These are phyloP conservation scores for Enteromius radiatus DNA, from an alignment of 2,797 vertebrate genomes.

Conservation along the genomic window DNA sequence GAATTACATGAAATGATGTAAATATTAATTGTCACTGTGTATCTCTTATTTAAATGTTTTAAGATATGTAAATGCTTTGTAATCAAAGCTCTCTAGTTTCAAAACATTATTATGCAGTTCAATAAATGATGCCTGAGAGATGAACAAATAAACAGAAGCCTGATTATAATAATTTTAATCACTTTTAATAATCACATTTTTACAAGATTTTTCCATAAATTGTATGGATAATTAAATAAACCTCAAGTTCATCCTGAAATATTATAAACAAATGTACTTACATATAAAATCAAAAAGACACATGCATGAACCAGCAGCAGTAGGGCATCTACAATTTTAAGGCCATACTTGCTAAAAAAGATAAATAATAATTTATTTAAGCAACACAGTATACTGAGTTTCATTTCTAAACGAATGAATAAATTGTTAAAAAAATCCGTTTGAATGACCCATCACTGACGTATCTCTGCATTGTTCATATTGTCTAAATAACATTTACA, in stretches of 20 bases:
- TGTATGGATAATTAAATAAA: background rate
- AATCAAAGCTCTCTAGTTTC: background rate
- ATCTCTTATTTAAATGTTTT: background rate
- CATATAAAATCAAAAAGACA: background rate
- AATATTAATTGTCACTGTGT: background rate
- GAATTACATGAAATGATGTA: background rate
- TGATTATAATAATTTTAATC: too few relatives aligned
- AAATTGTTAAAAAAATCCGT: too few relatives aligned
- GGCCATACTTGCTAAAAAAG: background rate
- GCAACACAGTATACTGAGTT: background rate
- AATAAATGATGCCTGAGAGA: background rate
- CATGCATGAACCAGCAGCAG: background rate
- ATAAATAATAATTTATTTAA: background rate
- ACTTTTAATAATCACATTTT: background rate
- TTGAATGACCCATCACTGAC: background rate
- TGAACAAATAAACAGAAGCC: background rate
- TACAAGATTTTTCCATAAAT: background rate
- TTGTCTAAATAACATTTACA: slow-evolving; percentile 30
- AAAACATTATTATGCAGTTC: background rate
- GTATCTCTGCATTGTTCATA: background rate
- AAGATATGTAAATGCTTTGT: background rate
- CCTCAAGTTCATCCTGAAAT: background rate
- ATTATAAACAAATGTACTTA: background rate
- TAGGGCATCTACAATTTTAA: background rate
- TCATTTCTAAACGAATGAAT: background rate